Evolutionary conservation across 2,113 vertebrate genomes (phyloP).

Genomic region (zebrafish (Danio rerio)): GRCz12tu NC_133190.1:30787001-30787500

Average conservation of each 20-base stretch:
- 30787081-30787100: slow-evolving; percentile 37
- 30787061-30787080: slow-evolving; percentile 8
- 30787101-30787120: neutral
- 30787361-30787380: slow-evolving; percentile 9
- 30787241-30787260: neutral
- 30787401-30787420: neutral
- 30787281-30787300: slow-evolving; percentile 8
- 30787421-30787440: neutral
- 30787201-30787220: slow-evolving; percentile 18
- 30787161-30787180: slow-evolving; percentile 42
- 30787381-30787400: no score
- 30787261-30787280: neutral
- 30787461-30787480: neutral
- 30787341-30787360: neutral
- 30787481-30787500: slow-evolving; percentile 11
- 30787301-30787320: slow-evolving; percentile 4
- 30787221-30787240: slow-evolving; percentile 26
- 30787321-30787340: slow-evolving; percentile 5
- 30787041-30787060: slow-evolving; percentile 3
- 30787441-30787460: neutral
- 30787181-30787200: slow-evolving; percentile 39
- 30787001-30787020: neutral
- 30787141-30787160: slow-evolving; percentile 31
- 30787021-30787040: neutral
- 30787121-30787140: neutral